Percentiles rank a stretch among this genome's conserved stretches.
These are phyloP conservation scores for Cybosia mesomella DNA, from an alignment of 2,888 invertebrate species.

Conservation along the genomic window DNA sequence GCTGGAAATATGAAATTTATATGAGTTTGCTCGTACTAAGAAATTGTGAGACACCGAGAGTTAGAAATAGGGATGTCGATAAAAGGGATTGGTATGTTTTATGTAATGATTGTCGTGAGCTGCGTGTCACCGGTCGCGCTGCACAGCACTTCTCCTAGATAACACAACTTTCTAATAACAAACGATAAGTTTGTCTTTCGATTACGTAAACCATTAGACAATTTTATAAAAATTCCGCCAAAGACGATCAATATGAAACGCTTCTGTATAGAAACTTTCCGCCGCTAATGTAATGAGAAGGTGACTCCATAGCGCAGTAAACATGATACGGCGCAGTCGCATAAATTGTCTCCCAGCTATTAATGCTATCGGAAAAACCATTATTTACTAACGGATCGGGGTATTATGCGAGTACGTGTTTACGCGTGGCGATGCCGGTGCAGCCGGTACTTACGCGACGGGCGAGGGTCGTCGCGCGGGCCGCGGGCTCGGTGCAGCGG, in stretches of 20 bases:
- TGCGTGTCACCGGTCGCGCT: slow-evolving; percentile 44
- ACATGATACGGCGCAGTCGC: slow-evolving; percentile 77
- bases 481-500: slow-evolving; percentile 63
- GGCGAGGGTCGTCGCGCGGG: slow-evolving; percentile 46
- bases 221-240: slow-evolving; percentile 73
- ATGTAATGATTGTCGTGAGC: slow-evolving; percentile 61
- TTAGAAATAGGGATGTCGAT: slow-evolving; percentile 42
- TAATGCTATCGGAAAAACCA: slow-evolving; percentile 68
- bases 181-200: slow-evolving; percentile 66
- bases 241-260: slow-evolving; percentile 72
- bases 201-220: slow-evolving; percentile 78
- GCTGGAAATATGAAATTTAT: neutral
- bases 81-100: slow-evolving; percentile 57
- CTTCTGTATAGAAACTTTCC: slow-evolving; percentile 65
- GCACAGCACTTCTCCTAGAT: slow-evolving; percentile 63
- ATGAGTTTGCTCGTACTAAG: slow-evolving; percentile 26
- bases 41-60: slow-evolving; percentile 42
- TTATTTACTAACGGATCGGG: slow-evolving; percentile 68
- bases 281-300: slow-evolving; percentile 68
- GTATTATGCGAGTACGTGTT: slow-evolving; percentile 54
- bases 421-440: slow-evolving; percentile 48
- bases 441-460: slow-evolving; percentile 57
- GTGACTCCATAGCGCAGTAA: slow-evolving; percentile 62
- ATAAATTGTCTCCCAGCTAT: slow-evolving; percentile 61
- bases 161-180: slow-evolving; percentile 68